Percentiles rank a stretch among this genome's conserved stretches.
phyloP scores from a whole-genome alignment of 2,888 invertebrate genomes.

The Nomada lathburiana region DNA sequence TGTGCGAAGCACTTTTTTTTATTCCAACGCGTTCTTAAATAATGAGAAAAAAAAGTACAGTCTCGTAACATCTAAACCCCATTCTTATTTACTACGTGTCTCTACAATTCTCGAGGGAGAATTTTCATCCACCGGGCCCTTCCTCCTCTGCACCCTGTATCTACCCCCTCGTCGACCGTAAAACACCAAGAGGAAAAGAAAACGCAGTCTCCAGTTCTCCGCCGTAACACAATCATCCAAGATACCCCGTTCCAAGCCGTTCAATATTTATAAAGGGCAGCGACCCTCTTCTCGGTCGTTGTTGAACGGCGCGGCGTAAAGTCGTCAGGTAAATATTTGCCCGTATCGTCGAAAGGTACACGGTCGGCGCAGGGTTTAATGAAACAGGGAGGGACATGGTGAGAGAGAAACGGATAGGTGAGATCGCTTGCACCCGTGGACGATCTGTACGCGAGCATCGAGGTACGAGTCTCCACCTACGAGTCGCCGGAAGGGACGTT shows the following conservation, averaged over 20 bases:
- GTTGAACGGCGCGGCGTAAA: conserved; percentile 51
- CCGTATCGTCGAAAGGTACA: conserved; percentile 64
- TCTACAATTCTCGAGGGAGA: no score
- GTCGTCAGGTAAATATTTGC: conserved; percentile 69
- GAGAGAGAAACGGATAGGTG: conserved; percentile 14
- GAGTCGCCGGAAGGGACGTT: conserved; percentile 76
- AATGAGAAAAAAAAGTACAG: no score
- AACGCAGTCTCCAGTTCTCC: no score
- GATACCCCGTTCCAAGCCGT: conserved; percentile 13
- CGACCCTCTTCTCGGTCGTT: conserved; percentile 51
- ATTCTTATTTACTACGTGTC: no score
- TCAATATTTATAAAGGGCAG: conserved; percentile 62
- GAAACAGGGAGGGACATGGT: conserved; percentile 47
- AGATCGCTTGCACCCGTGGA: conserved; percentile 66
- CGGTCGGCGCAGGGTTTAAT: conserved; percentile 66
- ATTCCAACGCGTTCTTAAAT: no score
- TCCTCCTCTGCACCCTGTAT: no score
- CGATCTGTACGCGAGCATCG: conserved; percentile 53
- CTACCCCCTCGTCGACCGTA: no score
- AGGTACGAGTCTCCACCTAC: conserved; percentile 73
- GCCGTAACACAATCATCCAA: background rate
- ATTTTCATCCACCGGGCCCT: no score
- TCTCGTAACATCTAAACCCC: no score
- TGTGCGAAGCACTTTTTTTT: no score
- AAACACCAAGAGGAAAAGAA: no score